These are phyloP conservation scores for Trissolcus brochymenae DNA, from an alignment of 2,888 invertebrate species.

Conservation along the genomic window DNA sequence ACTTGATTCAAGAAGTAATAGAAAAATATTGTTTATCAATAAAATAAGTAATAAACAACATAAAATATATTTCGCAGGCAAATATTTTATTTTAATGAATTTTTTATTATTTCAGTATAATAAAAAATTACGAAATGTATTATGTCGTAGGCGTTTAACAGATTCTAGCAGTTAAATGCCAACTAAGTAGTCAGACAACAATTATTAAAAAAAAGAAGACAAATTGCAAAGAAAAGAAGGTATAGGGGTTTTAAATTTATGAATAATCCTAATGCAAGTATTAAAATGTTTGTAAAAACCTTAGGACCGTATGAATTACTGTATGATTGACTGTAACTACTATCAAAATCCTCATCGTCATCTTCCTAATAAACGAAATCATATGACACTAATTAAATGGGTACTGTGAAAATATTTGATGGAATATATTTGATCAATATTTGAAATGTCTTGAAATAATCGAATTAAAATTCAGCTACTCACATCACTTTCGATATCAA, in stretches of 20 bases:
- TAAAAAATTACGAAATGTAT: no score
- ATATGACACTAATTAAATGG: no score
- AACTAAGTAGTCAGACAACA: not conserved
- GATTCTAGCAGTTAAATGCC: no score
- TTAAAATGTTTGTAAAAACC: not conserved
- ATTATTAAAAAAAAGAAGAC: not conserved
- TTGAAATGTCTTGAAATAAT: not conserved
- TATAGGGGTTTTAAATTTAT: no score
- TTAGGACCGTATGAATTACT: conserved; percentile 1
- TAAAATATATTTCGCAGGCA: no score
- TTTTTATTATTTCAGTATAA: no score
- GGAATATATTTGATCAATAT: conserved; percentile 63
- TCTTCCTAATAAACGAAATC: conserved; percentile 8
- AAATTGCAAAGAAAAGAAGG: not conserved
- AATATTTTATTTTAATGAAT: no score
- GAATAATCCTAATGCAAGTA: no score
- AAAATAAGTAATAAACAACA: no score
- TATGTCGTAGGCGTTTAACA: not conserved
- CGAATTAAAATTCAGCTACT: conserved; percentile 71
- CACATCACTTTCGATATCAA: conserved; percentile 97
- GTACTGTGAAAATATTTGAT: not conserved
- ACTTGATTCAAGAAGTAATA: no score
- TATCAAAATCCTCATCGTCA: conserved; percentile 9
- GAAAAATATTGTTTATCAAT: no score
- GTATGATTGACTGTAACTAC: conserved; percentile 6